Conservation (phyloP, 1,140 invertebrate species). For the Manduca sexta region DNA sequence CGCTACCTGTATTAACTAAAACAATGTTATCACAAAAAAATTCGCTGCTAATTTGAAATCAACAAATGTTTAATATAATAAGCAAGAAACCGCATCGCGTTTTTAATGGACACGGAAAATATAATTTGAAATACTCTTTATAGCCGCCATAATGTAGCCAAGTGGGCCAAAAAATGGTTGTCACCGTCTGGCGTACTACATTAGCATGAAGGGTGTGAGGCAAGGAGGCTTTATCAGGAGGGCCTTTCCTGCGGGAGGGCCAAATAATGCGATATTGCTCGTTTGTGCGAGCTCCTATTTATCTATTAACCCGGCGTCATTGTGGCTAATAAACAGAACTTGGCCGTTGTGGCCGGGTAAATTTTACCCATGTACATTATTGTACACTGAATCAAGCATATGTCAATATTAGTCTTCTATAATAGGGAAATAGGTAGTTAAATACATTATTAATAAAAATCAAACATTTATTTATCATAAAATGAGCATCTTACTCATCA, state of each 20-base stretch:
- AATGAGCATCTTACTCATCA: no score
- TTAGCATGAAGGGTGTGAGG: conserved; percentile 70
- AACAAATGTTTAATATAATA: conserved; percentile 22
- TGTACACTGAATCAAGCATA: no score
- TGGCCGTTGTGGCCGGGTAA: no score
- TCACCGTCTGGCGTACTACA: conserved; percentile 69
- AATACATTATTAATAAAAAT: no score
- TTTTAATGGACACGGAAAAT: conserved; percentile 66
- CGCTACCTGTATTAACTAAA: conserved; percentile 43
- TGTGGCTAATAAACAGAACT: no score
- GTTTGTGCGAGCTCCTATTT: conserved; percentile 70
- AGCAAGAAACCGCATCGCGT: conserved; percentile 47
- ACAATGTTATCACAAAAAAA: neutral
- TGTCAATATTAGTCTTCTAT: no score
- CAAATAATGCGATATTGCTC: conserved; percentile 72
- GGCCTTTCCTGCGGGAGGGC: conserved; percentile 69
- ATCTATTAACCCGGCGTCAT: no score
- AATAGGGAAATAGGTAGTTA: no score
- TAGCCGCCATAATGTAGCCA: conserved; percentile 65
- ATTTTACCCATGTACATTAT: no score
- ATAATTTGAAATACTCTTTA: conserved; percentile 72
- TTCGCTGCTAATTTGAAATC: neutral
- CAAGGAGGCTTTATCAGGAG: conserved; percentile 67
- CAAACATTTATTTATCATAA: no score
- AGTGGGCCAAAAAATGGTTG: conserved; percentile 72